Conservation (phyloP, 2,888 invertebrate genomes). For the Xylota sylvarum region DNA sequence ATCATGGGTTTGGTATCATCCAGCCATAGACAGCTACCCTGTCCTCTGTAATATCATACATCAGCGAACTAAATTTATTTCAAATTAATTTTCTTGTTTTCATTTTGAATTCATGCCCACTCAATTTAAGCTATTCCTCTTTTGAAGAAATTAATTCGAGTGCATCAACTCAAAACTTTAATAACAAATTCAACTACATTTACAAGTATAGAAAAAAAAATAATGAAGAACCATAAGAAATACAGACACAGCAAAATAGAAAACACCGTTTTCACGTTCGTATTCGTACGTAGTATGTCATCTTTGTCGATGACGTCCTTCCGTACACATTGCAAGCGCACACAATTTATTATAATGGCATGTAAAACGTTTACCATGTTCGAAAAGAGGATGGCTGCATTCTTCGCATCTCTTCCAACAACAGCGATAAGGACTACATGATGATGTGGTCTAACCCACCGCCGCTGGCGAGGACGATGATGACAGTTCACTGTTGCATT, state of each 20-base stretch:
- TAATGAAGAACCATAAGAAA: neutral
- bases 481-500: slow-evolving; percentile 62
- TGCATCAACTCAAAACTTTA: slow-evolving; percentile 16
- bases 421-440: slow-evolving; percentile 5
- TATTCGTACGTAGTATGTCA: slow-evolving; percentile 39
- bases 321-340: slow-evolving; percentile 55
- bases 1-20: no score
- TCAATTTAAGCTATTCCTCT: slow-evolving; percentile 16
- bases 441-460: slow-evolving; percentile 38
- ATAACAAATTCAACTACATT: slow-evolving; percentile 21
- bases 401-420: neutral
- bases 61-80: slow-evolving; percentile 15
- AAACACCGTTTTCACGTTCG: neutral
- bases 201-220: neutral
- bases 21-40: no score
- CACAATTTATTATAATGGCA: slow-evolving; percentile 74
- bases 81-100: neutral
- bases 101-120: slow-evolving; percentile 23
- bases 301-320: slow-evolving; percentile 61
- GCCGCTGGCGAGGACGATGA: slow-evolving; percentile 52
- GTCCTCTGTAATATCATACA: neutral
- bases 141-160: neutral
- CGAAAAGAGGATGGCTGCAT: slow-evolving; percentile 21
- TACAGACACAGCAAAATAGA: neutral
- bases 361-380: slow-evolving; percentile 71